A percentile compares a stretch with the other conserved stretches of the same genome.
phyloP scores from a whole-genome alignment of 2,797 vertebrate genomes.

The Antennarius maculatus region DNA sequence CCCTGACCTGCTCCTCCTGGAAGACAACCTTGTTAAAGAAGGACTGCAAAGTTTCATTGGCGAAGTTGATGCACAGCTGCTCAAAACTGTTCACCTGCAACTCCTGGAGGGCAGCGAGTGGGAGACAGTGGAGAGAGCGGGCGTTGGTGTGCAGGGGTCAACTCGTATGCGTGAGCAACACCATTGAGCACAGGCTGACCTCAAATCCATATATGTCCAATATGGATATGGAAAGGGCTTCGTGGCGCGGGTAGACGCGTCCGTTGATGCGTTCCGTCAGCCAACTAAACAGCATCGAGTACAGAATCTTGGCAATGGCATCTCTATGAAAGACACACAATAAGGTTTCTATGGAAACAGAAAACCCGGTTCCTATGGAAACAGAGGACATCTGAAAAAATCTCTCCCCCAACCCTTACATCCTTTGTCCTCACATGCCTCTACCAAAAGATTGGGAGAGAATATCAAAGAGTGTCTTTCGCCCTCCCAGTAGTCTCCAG shows the following conservation, averaged over 20 bases:
- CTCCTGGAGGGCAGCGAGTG: constrained; percentile 80
- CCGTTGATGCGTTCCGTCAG: constrained; percentile 92
- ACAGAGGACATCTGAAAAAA: constrained; percentile 77
- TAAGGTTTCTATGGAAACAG: constrained; percentile 78
- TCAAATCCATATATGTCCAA: constrained; percentile 98
- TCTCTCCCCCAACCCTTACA: constrained; percentile 54
- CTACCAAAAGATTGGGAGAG: constrained; percentile 59
- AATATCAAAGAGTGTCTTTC: constrained; percentile 59
- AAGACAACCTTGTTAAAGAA: constrained; percentile 94
- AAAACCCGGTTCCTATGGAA: constrained; percentile 76
- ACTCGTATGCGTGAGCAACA: constrained; percentile 14
- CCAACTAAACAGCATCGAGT: constrained; percentile 94
- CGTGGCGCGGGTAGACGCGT: constrained; percentile 89
- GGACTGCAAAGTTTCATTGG: constrained; percentile 94
- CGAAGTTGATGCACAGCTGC: constrained; percentile 96
- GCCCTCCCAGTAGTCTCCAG: constrained; percentile 32
- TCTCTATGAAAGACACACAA: constrained; percentile 79
- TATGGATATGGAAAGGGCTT: constrained; percentile 90
- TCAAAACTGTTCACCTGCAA: constrained; percentile 96
- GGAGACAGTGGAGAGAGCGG: constrained; percentile 6
- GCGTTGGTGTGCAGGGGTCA: constrained; percentile 5
- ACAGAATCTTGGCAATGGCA: constrained; percentile 97
- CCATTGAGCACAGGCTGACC: constrained; percentile 71
- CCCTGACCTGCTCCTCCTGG: constrained; percentile 92
- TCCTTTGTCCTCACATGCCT: constrained; percentile 75